Percentiles rank a stretch among this genome's conserved stretches.
Conservation (phyloP, 2,797 vertebrate species). For the Leptodactylus fallax region DNA sequence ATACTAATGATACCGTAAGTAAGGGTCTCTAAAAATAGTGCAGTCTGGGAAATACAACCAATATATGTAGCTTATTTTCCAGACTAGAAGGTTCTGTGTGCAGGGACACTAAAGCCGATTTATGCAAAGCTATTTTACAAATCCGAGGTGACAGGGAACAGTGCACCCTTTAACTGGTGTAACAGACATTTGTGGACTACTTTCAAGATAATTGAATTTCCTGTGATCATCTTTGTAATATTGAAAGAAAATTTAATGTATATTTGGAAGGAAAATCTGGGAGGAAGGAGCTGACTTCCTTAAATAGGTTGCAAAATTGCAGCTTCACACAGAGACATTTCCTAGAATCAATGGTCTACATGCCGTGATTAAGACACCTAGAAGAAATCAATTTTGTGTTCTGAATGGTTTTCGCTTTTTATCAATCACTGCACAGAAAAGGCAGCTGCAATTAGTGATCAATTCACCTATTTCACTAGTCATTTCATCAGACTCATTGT, state of each 20-base stretch:
- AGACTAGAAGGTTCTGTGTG: too few species aligned
- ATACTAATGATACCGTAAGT: too few species aligned
- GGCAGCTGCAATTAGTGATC: constrained; percentile 41
- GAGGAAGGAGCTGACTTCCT: background rate
- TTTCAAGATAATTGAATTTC: background rate
- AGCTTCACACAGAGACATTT: constrained; percentile 10
- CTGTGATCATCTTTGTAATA: background rate
- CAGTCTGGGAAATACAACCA: too few species aligned
- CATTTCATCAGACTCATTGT: constrained; percentile 21
- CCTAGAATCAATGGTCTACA: constrained; percentile 20
- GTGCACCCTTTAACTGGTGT: too few species aligned
- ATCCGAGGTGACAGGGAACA: too few species aligned
- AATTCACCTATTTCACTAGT: constrained; percentile 31
- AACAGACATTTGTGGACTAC: background rate
- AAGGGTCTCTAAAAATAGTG: too few species aligned
- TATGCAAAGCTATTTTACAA: too few species aligned
- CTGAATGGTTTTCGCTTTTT: constrained; percentile 30
- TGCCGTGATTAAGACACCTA: constrained; percentile 38
- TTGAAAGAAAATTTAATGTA: background rate
- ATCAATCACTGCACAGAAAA: constrained; percentile 33
- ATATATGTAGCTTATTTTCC: too few species aligned
- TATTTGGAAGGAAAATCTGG: background rate
- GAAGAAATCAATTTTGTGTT: constrained; percentile 37
- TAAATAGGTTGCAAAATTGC: background rate
- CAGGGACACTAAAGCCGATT: too few species aligned